Evolutionary conservation across 2,797 vertebrate species (phyloP), one percentile per base, ranked within the genome.

Genomic region (Hybognathus amarus): DNA sequence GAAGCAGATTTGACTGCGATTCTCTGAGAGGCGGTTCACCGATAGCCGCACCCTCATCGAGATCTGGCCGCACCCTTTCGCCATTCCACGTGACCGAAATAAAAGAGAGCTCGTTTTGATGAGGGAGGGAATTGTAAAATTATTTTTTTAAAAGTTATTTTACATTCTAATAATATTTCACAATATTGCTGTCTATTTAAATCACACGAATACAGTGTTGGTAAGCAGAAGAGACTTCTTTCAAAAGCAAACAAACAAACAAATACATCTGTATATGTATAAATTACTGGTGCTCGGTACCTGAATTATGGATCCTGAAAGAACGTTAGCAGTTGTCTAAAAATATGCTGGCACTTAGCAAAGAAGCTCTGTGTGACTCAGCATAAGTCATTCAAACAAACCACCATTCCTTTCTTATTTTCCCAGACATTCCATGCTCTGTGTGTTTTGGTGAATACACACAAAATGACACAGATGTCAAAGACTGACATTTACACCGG

Each of bases 341-440:
- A 80, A 71, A 80, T 70, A 80, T 80, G 67, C 24, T 42, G 18
- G 50, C 12, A 54, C 52, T 33, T 61, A 47, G 67, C 38, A 80
- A n/a, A 30, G 27, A 47, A 61, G 67, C 67, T 80, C 24, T 71
- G 67, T 7, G 67, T 80, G 67, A 80, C 79, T 70, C 67, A 70
- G 67, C 67, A 80, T 33, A 30, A 45, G 47, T 69, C 66, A 71
- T 3, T 52, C 38, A 42, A 70, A 42, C 38, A 36, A 80, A 80
- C 22, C 50, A 30, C 1, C 11, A n/a, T 71, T 70, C 67, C 38
- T 40, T 61, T 59, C 33, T 30, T 27, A 3, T 18, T 59, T 45
- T 18, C 7, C 64, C 50, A 80, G 36, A 59, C 4, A 5, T 70
- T 63, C 42, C 7, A 38, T 52, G 47, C 17, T 54, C n/a, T 67